Evolutionary conservation across 2,797 vertebrate genomes (phyloP).

Genomic region (Falco rusticolus): DNA sequence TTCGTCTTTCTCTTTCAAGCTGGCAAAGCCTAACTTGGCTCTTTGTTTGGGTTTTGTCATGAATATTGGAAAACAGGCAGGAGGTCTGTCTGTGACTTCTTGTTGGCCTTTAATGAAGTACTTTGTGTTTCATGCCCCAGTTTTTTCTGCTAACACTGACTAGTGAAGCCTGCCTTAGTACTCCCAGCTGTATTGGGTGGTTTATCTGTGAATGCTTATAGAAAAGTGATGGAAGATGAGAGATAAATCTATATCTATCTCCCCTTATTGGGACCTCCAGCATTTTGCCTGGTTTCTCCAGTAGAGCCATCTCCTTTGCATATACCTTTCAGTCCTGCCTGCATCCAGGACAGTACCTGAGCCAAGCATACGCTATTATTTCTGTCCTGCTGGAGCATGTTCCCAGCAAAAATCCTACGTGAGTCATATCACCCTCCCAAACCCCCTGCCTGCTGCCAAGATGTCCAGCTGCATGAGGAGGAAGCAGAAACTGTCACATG

Average conservation of each 20-base stretch:
- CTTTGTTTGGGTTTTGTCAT: background rate
- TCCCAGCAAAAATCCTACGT: constrained; percentile 15
- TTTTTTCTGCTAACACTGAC: background rate
- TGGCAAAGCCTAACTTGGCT: background rate
- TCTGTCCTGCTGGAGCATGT: constrained; percentile 8
- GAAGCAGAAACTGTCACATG: constrained; percentile 11
- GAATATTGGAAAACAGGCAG: background rate
- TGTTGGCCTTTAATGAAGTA: background rate
- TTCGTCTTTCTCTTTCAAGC: background rate
- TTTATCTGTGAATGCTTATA: background rate
- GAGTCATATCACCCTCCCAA: background rate
- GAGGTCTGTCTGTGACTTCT: background rate
- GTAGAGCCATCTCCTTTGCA: background rate
- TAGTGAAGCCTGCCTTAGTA: background rate
- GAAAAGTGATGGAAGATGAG: background rate
- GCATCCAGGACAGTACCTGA: background rate
- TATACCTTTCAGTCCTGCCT: background rate
- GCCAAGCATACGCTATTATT: background rate
- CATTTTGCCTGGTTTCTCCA: background rate
- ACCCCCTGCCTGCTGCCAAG: constrained; percentile 9
- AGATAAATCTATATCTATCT: background rate
- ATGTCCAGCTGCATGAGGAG: background rate
- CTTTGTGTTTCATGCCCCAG: background rate
- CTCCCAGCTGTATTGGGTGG: background rate
- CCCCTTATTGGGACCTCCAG: background rate